Base-by-base conservation (phyloP, 2,888 invertebrate genomes). In the Palloptera scutellata region DNA sequence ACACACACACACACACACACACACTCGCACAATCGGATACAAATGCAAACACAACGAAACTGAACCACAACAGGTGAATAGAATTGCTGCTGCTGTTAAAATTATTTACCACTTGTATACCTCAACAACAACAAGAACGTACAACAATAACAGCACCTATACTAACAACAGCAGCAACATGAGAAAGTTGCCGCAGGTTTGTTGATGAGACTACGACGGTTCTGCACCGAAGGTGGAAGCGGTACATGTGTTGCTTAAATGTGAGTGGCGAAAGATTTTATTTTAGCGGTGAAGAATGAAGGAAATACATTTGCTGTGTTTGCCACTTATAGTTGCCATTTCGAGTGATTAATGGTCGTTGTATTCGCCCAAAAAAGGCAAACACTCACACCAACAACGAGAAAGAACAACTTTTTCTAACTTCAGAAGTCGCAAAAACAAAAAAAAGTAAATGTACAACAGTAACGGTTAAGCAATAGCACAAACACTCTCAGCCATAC, bases 341-440 rank as follows among this genome's bases (percentile, higher is more conserved):
- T 63, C 64, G 41, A 64, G 64, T 67, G 67, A 67, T 67, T 64
- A 67, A 67, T 67, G 67, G 60, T 41, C 67, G 60, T 59, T 54
- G 30, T 4, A 30, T 64, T 55, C 54, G 63, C 30, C 61, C 57
- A 48, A 66, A 66, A 30, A 30, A n/a, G n/a, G n/a, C n/a, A n/a
- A 30, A 30, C 30, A 30, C 30, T 4, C 30, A 30, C 6, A 30
- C 30, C 2, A 2, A 4, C 30, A 30, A 6, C 30, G 30, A 30
- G 30, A 30, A 30, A 30, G 30, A 30, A 30, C 2, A 30, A 62
- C 51, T 61, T 66, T 66, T 66, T n/a, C 57, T 52, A 66, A 66
- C 66, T 57, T 51, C 51, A 43, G 45, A 66, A 66, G 61, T 55
- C 57, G 11, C 15, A 19, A 12, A 58, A 67, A 70, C 63, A 71